Conservation (phyloP, 2,113 vertebrate genomes). For the Casuarius casuarius region DNA sequence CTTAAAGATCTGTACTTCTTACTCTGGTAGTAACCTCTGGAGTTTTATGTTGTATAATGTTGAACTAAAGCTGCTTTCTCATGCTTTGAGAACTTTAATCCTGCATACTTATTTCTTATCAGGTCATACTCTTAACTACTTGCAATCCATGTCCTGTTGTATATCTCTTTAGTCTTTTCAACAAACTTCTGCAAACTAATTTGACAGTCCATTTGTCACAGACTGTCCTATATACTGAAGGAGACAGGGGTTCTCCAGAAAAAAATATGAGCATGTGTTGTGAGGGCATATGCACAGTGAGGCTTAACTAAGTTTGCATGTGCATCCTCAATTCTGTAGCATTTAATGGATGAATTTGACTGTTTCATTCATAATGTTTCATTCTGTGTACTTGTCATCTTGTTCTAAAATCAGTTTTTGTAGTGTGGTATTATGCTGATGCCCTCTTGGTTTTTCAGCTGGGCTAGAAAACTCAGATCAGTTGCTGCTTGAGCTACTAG, state of each 20-base stretch:
- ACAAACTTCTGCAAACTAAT: not conserved
- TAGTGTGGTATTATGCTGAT: not conserved
- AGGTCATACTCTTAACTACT: not conserved
- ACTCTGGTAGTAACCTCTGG: not conserved
- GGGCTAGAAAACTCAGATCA: not conserved
- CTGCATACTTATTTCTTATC: not conserved
- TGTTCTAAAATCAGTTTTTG: not conserved
- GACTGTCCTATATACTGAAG: not conserved
- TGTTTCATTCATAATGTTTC: not conserved
- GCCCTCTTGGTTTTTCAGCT: not conserved
- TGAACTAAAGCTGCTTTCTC: not conserved
- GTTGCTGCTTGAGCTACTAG: not conserved
- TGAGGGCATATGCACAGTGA: not conserved
- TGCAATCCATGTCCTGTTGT: not conserved
- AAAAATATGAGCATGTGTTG: not conserved
- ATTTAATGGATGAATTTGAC: not conserved
- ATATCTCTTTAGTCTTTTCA: not conserved
- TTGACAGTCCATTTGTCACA: not conserved
- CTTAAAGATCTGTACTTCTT: not conserved
- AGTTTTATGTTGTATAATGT: not conserved
- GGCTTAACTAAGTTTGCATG: not conserved
- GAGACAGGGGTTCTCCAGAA: not conserved
- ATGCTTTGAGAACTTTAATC: not conserved
- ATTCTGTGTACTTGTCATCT: not conserved
- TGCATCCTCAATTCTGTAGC: not conserved